Base-by-base conservation (phyloP, 2,113 vertebrate genomes). In the Emydura subglobosa region DNA sequence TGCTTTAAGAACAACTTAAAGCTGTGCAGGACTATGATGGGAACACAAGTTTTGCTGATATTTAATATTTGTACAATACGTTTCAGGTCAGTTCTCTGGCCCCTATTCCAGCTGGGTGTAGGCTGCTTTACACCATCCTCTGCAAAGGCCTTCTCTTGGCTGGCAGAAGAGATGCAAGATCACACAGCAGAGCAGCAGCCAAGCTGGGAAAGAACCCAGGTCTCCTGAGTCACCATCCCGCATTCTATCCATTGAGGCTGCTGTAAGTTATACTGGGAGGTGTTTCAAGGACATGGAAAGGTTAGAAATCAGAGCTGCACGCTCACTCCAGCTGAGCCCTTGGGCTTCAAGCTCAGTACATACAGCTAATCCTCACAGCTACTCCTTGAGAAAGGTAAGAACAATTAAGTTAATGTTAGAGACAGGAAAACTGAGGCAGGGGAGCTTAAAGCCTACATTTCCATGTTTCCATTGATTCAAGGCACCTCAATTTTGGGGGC, bases 11-110 rank as follows among this genome's bases (percentile, higher is more conserved):
- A 27, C 8, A 51, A 88, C 11, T 59, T 19, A 59, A 54, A 91
- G 31, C 12, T 1, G 0, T 50, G 6, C 42, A 88, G 91, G 90
- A 4, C 1, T n/a, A 29, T 0, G 0, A 93, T 13, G 2, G 47
- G 19, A 88, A 85, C 88, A 89, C 2, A 61, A 84, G 34, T 22
- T 87, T 79, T 65, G 49, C 25, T 78, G 11, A 82, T 10, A 2
- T 80, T 39, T 22, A 72, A n/a, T 82, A 27, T 82, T 55, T 55
- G n/a, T 54, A n/a, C n/a, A 78, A 16, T 3, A 5, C 12, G 17
- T 1, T 39, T 42, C 13, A 47, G 82, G 29, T 79, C 65, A 55
- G 4, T 54, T 1, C 74, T 3, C 24, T 1, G 47, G 9, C 7
- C 83, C 49, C 59, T 82, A 57, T 83, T 72, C 29, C 34, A 44